Evolutionary conservation across 1,140 invertebrate genomes (phyloP), one percentile per base, ranked within the genome.

Genomic region (Drosophila ananassae): DNA sequence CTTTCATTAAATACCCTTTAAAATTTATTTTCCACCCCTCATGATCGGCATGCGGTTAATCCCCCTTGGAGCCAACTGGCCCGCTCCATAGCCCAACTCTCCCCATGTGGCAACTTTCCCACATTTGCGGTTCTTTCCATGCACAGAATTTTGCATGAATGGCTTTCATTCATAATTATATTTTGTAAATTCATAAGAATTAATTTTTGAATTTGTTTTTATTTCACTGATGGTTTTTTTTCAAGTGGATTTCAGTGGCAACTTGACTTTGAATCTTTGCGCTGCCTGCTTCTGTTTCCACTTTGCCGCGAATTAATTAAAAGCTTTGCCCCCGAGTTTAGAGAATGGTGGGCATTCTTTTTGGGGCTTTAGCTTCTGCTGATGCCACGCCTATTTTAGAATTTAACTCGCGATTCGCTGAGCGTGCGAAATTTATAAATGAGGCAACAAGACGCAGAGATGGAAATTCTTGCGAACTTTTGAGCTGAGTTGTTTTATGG

Each of bases 1-100:
- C 51, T 83, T 83, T 89, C 89, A 89, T 89, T 89, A 67, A 89
- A 89, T 83, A 73, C 76, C 46, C 83, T 89, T 89, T 79, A 69
- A 89, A 89, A 89, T 89, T 83, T 79, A 89, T 89, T 89, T 77
- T 77, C 53, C 64, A 59, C 67, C 55, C 55, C 53, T 51, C 47
- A 75, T 62, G 32, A 73, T 72, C 77, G 64, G 67, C 81, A 76
- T 85, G 78, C 72, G 82, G 82, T 87, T 82, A 48, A 46, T 51
- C 64, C 48, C 74, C 51, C 28, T 10, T n/a, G 34, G 10, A 37
- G 3, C 34, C 34, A n/a, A 21, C 68, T 58, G 46, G 52, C 60
- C 55, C 10, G 17, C 68, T n/a, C 47, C 39, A 46, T 47, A 47
- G 17, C 6, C 55, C 52, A 75, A 48, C 21, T 64, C 66, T 39